Evolutionary conservation across 2,888 invertebrate species (phyloP).

Genomic region (Sialis lutaria): DNA sequence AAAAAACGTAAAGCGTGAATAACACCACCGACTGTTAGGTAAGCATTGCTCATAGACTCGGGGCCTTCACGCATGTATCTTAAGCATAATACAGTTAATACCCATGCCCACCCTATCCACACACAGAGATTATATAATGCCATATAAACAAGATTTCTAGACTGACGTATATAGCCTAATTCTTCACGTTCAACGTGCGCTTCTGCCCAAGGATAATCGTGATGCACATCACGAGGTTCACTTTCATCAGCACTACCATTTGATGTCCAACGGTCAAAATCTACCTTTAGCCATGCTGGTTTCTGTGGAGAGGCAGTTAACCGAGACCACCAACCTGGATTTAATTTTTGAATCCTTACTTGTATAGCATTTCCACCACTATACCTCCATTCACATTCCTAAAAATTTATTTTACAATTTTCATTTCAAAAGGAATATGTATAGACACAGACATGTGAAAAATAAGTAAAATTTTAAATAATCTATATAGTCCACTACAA

Average conservation of each 20-base stretch:
- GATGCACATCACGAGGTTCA: constrained; percentile 46
- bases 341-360: constrained; percentile 49
- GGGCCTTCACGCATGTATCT: constrained; percentile 57
- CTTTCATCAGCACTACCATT: constrained; percentile 44
- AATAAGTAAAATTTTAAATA: background rate
- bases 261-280: constrained; percentile 80
- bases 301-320: constrained; percentile 66
- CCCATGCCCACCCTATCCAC: constrained; percentile 68
- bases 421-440: background rate
- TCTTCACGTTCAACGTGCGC: constrained; percentile 57
- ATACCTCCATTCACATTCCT: constrained; percentile 40
- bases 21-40: constrained; percentile 53
- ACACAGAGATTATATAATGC: constrained; percentile 80
- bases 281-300: constrained; percentile 83
- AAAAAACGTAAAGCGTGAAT: constrained; percentile 68
- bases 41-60: constrained; percentile 50
- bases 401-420: constrained; percentile 11
- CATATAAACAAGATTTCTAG: constrained; percentile 42
- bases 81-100: constrained; percentile 54
- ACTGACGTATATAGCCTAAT: constrained; percentile 55
- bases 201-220: constrained; percentile 63
- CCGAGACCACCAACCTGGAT: constrained; percentile 67
- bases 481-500: no score
- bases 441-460: constrained; percentile 6
- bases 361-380: constrained; percentile 57